Evolutionary conservation across 2,888 invertebrate genomes (phyloP).

Genomic region (Lasioglossum oenotherae): DNA sequence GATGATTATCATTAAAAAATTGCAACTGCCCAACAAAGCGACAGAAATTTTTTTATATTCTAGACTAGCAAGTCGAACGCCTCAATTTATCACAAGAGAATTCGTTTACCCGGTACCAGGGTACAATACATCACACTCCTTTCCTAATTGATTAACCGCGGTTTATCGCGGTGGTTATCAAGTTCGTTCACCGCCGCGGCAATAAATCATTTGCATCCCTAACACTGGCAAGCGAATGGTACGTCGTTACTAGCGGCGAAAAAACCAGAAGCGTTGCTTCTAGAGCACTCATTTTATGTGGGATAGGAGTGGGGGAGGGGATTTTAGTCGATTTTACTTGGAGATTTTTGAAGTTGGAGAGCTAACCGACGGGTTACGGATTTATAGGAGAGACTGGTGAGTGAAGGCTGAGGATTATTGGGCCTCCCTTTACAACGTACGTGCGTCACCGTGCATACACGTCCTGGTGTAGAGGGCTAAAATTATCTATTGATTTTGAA

Average conservation of each 20-base stretch:
- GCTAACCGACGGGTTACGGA: slow-evolving; percentile 16
- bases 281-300: neutral
- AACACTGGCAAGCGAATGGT: slow-evolving; percentile 2
- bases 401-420: slow-evolving; percentile 60
- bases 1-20: neutral
- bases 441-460: slow-evolving; percentile 66
- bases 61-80: neutral
- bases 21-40: neutral
- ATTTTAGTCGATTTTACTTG: neutral
- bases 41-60: neutral
- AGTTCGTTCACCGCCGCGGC: neutral
- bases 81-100: neutral
- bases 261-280: neutral
- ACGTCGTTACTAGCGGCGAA: neutral
- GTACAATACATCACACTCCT: neutral
- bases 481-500: slow-evolving; percentile 83
- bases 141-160: slow-evolving; percentile 9
- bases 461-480: slow-evolving; percentile 62
- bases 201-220: slow-evolving; percentile 18
- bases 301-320: neutral
- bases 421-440: slow-evolving; percentile 60
- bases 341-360: slow-evolving; percentile 13
- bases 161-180: slow-evolving; percentile 5
- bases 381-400: slow-evolving; percentile 36
- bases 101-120: neutral